Evolutionary conservation across 2,888 invertebrate species (phyloP), one percentile per base, ranked within the genome.

Genomic region (Clistopyga incitator): DNA sequence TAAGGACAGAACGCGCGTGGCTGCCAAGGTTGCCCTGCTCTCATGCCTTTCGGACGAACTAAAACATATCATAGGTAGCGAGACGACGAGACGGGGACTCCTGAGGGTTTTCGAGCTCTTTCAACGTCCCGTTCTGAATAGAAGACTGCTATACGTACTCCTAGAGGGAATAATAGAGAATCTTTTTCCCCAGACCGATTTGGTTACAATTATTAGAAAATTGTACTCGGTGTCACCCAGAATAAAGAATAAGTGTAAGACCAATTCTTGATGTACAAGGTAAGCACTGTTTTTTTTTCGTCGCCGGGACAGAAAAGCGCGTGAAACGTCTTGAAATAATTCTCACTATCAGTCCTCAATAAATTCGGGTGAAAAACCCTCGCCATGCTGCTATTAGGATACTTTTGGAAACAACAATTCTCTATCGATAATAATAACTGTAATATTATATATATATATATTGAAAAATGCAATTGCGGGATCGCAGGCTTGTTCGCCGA

Each of bases 41-140:
- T 96, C 97, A 0, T 96, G 97, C 87, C 94, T 98, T 67, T 97
- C 98, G 96, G 98, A 98, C 93, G 98, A 99, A 92, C 94, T 99
- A 82, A 96, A 97, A 88, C 97, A 97, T 90, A 96, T 99, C 88
- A 96, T 98, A 79, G 98, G 98, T 0, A 96, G 97, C 59, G 98
- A 98, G 90, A 97, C 98, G 2, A 97, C 97, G 3, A 95, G 97
- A 25, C 95, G 97, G 87, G 98, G 98, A 4, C 94, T 98, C 15
- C 94, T 97, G 75, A 96, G 97, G 15, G 96, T 98, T 34, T 98
- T 98, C 92, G 97, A 98, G 90, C 95, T 98, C 89, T 97, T 98
- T 89, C 98, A 98, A 94, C 96, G 97, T 88, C 96, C 97, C 86
- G 95, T 96, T 88, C 95, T 98, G 78, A 99, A 99, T 93, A 95